These are phyloP conservation scores for Megathymus violae DNA, from an alignment of 1,140 invertebrate genomes.

Conservation along the genomic window DNA sequence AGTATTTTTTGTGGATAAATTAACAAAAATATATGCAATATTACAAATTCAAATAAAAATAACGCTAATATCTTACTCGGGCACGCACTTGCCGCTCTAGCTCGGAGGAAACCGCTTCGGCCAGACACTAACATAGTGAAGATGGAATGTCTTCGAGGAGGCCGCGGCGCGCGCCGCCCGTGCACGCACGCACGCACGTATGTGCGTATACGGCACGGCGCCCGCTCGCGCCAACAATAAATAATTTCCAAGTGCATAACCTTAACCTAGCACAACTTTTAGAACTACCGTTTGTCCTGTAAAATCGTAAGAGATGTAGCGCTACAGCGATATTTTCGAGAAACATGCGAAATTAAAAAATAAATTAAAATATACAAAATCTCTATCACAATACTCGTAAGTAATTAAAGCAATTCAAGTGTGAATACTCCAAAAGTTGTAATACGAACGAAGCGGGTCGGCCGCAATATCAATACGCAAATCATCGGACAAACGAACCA, in stretches of 20 bases:
- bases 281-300: slow-evolving; percentile 74
- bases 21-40: slow-evolving; percentile 82
- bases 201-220: slow-evolving; percentile 23
- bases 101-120: slow-evolving; percentile 44
- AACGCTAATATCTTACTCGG: slow-evolving; percentile 83
- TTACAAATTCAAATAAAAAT: slow-evolving; percentile 82
- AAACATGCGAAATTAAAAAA: slow-evolving; percentile 80
- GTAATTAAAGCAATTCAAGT: slow-evolving; percentile 82
- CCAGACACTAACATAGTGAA: slow-evolving; percentile 48
- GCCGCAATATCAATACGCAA: slow-evolving; percentile 30
- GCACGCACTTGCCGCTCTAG: slow-evolving; percentile 70
- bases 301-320: slow-evolving; percentile 72
- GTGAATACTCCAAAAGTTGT: slow-evolving; percentile 79
- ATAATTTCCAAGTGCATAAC: slow-evolving; percentile 65
- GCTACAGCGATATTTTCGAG: slow-evolving; percentile 74
- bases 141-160: slow-evolving; percentile 65
- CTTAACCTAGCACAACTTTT: slow-evolving; percentile 79
- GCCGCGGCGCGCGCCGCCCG: slow-evolving; percentile 16
- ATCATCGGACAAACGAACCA: slow-evolving; percentile 33
- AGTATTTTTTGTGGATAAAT: slow-evolving; percentile 82
- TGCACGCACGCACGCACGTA: slow-evolving; percentile 24
- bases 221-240: slow-evolving; percentile 43
- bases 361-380: slow-evolving; percentile 84
- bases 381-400: slow-evolving; percentile 83
- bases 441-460: slow-evolving; percentile 67